Base-by-base conservation (phyloP, 2,888 invertebrate genomes). In the Cantharis flavilabris region DNA sequence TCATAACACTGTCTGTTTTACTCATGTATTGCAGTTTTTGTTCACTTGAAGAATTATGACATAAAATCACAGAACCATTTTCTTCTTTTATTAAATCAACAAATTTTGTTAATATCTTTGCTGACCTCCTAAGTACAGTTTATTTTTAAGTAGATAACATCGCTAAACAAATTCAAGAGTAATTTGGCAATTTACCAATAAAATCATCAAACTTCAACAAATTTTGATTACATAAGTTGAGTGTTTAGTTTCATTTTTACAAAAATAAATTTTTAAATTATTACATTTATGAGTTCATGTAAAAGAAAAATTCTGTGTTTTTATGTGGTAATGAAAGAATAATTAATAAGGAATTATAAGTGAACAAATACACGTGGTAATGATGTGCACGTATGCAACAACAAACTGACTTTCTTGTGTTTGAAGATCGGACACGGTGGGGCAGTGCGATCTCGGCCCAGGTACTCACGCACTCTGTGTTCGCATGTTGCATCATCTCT, bases 401-500 rank as follows among this genome's bases (percentile, higher is more conserved):
- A 76, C 76, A 71, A 76, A 82, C 79, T 83, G 86, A 85, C 83
- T 83, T 82, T 84, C 82, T 84, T 83, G 82, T 84, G 81, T 84
- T 84, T 82, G 85, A 84, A 84, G 84, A 84, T 83, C 82, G 83
- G 83, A 83, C 84, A 83, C 81, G 80, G 81, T 83, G 84, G 83
- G 83, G 83, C 84, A 83, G 81, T 81, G 80, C 83, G 82, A 83
- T 84, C 82, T 84, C 83, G 84, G 85, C 86, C 84, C 86, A 88
- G 87, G 87, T 88, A 88, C 84, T 85, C 81, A 84, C 87, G 87
- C 88, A 88, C 87, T 88, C 85, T 87, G 88, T 88, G 88, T 88
- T 88, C 87, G 88, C 88, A 88, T 88, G 88, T 86, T 86, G 88
- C 88, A 88, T 88, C 86, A 80, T 83, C 82, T 87, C 84, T 88